Evolutionary conservation across 2,113 vertebrate genomes (phyloP).

Genomic region (Campylorhamphus procurvoides): DNA sequence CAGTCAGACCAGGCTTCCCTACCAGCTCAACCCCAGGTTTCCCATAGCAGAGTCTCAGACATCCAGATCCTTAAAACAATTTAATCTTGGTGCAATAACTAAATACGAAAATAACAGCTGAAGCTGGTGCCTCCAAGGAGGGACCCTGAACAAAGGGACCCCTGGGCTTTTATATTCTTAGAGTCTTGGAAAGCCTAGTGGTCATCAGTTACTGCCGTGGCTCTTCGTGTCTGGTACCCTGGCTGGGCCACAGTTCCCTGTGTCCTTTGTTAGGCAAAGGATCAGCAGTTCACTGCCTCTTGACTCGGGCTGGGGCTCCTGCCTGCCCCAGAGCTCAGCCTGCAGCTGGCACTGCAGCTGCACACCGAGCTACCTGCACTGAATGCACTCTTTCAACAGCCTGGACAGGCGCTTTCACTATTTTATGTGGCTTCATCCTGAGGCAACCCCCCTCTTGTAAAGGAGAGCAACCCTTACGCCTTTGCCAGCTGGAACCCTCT

Average conservation of each 20-base stretch:
- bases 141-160: not conserved
- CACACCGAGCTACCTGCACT: not conserved
- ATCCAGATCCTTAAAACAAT: not conserved
- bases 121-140: not conserved
- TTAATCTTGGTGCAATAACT: not conserved
- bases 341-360: not conserved
- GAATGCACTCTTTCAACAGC: not conserved
- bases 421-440: not conserved
- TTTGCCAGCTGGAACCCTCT: constrained; percentile 44
- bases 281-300: not conserved
- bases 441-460: not conserved
- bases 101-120: not conserved
- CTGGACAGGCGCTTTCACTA: not conserved
- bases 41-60: not conserved
- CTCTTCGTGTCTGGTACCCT: not conserved
- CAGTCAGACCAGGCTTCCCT: not conserved
- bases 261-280: not conserved
- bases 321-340: not conserved
- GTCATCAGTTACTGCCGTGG: not conserved
- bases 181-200: not conserved
- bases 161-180: not conserved
- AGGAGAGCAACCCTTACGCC: not conserved
- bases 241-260: not conserved
- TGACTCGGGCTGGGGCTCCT: not conserved
- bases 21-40: not conserved